Percentiles rank a stretch among this genome's conserved stretches.
These are phyloP conservation scores for Stomatorhinus ivindoensis DNA, from an alignment of 2,113 vertebrate genomes.

Conservation along the genomic window DNA sequence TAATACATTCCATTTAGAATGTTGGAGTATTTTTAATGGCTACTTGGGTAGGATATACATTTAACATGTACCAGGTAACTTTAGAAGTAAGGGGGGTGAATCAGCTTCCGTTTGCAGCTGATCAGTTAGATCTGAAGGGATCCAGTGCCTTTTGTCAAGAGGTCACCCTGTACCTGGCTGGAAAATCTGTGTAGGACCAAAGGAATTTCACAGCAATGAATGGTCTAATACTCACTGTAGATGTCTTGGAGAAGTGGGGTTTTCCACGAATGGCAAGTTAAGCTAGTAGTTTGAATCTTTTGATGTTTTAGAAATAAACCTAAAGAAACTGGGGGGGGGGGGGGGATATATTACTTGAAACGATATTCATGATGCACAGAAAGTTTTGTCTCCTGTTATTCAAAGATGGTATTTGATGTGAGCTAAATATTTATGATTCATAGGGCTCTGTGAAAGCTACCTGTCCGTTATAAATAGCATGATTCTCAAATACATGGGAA, in stretches of 20 bases:
- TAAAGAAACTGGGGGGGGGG: not conserved
- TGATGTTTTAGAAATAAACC: not conserved
- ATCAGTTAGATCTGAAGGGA: not conserved
- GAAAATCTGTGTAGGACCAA: not conserved
- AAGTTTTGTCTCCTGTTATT: not conserved
- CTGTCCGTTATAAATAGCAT: not conserved
- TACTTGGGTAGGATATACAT: not conserved
- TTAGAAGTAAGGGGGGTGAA: not conserved
- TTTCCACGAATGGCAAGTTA: not conserved
- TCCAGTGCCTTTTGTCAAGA: not conserved
- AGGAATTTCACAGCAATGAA: not conserved
- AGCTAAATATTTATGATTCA: not conserved
- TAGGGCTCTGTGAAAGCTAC: not conserved
- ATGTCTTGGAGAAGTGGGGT: not conserved
- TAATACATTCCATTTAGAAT: not conserved
- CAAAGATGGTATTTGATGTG: not conserved
- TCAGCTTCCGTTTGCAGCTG: not conserved
- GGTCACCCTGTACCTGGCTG: not conserved
- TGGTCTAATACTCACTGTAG: not conserved
- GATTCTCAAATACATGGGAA: not conserved
- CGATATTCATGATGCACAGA: not conserved
- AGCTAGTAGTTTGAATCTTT: not conserved
- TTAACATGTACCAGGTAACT: not conserved
- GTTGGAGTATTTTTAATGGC: not conserved
- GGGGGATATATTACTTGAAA: not conserved